Evolutionary conservation across 2,113 vertebrate species (phyloP).

Genomic region (Numida meleagris): DNA sequence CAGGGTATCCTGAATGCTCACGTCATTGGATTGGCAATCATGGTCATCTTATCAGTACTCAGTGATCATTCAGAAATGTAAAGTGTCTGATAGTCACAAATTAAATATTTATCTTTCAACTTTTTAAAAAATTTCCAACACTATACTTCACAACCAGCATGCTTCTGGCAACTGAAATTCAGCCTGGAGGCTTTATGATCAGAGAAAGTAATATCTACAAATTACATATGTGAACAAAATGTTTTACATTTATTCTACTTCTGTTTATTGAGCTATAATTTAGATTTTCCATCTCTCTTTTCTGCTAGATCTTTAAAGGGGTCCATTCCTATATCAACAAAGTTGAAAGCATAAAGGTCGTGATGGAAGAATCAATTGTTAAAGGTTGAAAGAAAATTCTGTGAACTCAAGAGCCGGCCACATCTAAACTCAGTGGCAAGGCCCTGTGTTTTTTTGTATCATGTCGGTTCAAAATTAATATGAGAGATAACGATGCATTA

Average conservation of each 20-base stretch:
- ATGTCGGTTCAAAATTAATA: not conserved
- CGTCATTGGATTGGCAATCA: not conserved
- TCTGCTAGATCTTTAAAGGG: not conserved
- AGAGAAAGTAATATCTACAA: not conserved
- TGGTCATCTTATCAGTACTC: not conserved
- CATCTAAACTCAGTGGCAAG: not conserved
- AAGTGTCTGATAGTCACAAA: not conserved
- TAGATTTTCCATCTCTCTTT: not conserved
- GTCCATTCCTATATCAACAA: not conserved
- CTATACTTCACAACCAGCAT: not conserved
- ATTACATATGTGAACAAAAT: not conserved
- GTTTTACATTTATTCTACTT: not conserved
- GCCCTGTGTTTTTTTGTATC: rapidly evolving
- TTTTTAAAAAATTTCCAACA: not conserved
- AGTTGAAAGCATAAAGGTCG: not conserved
- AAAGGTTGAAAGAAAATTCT: not conserved
- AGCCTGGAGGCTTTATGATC: not conserved
- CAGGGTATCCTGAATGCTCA: not conserved
- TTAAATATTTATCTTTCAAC: not conserved
- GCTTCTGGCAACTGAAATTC: not conserved
- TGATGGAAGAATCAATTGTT: not conserved
- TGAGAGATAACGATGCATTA: not conserved
- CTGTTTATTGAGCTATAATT: not conserved
- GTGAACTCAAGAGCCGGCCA: not conserved
- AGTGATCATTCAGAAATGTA: not conserved